A percentile compares a stretch with the other conserved stretches of the same genome.
These are phyloP conservation scores for Imbricaverruca yamaguchii DNA, from an alignment of 2,888 invertebrate species.

Conservation along the genomic window DNA sequence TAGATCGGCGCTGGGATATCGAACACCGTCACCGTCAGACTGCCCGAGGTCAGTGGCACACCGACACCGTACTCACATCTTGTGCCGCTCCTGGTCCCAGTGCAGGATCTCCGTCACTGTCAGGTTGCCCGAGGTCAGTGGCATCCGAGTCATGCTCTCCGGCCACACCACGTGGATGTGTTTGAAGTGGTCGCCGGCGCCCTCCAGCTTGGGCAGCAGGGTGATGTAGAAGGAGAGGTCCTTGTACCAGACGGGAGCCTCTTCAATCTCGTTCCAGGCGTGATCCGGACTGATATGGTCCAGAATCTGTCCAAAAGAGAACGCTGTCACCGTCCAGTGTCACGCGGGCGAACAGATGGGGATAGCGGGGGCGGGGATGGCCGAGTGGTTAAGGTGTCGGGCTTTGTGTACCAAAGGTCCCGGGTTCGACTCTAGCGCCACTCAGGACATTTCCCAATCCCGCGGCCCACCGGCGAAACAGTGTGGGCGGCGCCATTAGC, in stretches of 20 bases:
- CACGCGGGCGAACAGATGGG: too few species aligned
- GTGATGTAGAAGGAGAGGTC: constrained; percentile 62
- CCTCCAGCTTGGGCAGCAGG: constrained; percentile 57
- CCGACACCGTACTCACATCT: constrained; percentile 51
- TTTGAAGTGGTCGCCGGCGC: constrained; percentile 43
- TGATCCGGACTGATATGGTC: constrained; percentile 32
- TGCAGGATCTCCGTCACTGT: constrained; percentile 64
- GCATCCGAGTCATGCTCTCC: constrained; percentile 30
- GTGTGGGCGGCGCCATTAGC: too few species aligned
- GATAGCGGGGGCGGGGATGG: too few species aligned
- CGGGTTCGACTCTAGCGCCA: too few species aligned
- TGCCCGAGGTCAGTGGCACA: too few species aligned
- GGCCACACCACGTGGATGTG: constrained; percentile 37
- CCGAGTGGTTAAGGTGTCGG: too few species aligned
- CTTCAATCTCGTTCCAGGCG: constrained; percentile 59
- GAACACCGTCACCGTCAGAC: too few species aligned
- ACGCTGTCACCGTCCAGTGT: too few species aligned
- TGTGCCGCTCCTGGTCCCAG: constrained; percentile 58
- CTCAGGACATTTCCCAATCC: too few species aligned
- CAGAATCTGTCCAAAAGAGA: constrained; percentile 10
- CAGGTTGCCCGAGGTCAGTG: constrained; percentile 55
- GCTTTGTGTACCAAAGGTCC: too few species aligned
- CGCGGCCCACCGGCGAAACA: too few species aligned
- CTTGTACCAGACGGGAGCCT: constrained; percentile 58
- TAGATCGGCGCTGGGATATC: too few species aligned